Base-by-base conservation (phyloP, 2,888 invertebrate genomes). In the Andrena fulva region DNA sequence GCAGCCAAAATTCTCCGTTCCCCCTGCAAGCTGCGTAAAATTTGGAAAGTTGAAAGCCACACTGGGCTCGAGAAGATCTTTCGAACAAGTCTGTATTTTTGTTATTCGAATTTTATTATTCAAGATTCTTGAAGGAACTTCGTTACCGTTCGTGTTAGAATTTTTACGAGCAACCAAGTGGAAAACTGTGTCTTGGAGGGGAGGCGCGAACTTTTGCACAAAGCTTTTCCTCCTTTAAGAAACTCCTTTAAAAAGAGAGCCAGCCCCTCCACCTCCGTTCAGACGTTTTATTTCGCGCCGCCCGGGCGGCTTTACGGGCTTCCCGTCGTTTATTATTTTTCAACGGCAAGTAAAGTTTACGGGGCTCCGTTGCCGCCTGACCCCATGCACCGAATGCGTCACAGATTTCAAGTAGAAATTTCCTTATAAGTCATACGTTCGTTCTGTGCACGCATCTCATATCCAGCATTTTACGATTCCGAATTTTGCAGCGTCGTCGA, bases 401-500 rank as follows among this genome's bases (percentile, higher is more conserved):
- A 60, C 70, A 8, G 27, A n/a, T n/a, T 42, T 29, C 56, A 29
- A 42, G 42, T 20, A 33, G 50, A 20, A 72, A 48, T 54, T 72
- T n/a, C 35, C 64, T 54, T 54, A 20, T 64, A 54, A 66, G 20
- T n/a, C 27, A 48, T 60, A 35, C 52, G 50, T 64, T 33, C 24
- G 60, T 48, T 27, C 63, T 35, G 33, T 24, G 29, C 52, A 48
- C 68, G 24, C 67, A 54, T 66, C 64, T 84, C 78, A 72, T 72
- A 75, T 66, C 56, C 67, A 54, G 80, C 68, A 77, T 71, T 84
- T 80, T 84, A 80, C 84, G 76, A 82, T 82, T 82, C 72, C 33
- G 76, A 60, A 60, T 77, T 52, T n/a, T 20, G 27, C 27, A 54
- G 54, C 31, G 67, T 33, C 54, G 52, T 48, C n/a, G 63, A 52